phyloP scores from a whole-genome alignment of 1,140 invertebrate species.

The Grapholita molesta region DNA sequence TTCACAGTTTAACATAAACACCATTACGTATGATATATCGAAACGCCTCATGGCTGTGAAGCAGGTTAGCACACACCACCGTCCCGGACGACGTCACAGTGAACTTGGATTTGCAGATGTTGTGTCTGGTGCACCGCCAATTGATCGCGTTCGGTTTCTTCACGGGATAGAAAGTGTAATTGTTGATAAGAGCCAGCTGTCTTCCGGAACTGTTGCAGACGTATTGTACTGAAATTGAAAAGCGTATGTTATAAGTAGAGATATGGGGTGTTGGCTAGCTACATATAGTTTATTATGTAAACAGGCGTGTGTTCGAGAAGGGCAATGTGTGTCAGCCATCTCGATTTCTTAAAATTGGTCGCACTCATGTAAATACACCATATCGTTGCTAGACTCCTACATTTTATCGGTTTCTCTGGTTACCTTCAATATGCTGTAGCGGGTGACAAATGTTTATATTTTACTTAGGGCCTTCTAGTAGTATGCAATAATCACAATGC shows the following conservation, averaged over 20 bases:
- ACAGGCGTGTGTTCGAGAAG: too few species aligned
- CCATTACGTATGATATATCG: not conserved
- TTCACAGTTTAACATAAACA: not conserved
- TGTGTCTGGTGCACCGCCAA: constrained; percentile 48
- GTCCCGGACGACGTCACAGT: constrained; percentile 30
- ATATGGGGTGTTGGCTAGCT: too few species aligned
- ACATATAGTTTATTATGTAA: too few species aligned
- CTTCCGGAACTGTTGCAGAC: constrained; percentile 39
- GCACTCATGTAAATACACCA: too few species aligned
- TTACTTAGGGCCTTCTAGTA: too few species aligned
- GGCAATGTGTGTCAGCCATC: too few species aligned
- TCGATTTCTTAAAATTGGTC: too few species aligned
- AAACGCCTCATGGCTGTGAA: not conserved
- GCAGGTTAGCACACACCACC: constrained; percentile 15
- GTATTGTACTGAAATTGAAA: constrained; percentile 29
- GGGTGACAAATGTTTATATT: too few species aligned
- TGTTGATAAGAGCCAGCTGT: constrained; percentile 34
- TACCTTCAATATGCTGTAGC: too few species aligned
- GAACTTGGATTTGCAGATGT: constrained; percentile 39
- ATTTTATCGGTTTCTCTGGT: too few species aligned
- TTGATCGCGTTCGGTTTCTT: constrained; percentile 28
- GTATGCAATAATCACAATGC: too few species aligned
- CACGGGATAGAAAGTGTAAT: constrained; percentile 42
- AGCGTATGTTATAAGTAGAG: not conserved
- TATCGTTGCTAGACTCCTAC: too few species aligned